These are phyloP conservation scores for Scaptodrosophila latifasciaeformis DNA, from an alignment of 2,888 invertebrate species.

Conservation along the genomic window DNA sequence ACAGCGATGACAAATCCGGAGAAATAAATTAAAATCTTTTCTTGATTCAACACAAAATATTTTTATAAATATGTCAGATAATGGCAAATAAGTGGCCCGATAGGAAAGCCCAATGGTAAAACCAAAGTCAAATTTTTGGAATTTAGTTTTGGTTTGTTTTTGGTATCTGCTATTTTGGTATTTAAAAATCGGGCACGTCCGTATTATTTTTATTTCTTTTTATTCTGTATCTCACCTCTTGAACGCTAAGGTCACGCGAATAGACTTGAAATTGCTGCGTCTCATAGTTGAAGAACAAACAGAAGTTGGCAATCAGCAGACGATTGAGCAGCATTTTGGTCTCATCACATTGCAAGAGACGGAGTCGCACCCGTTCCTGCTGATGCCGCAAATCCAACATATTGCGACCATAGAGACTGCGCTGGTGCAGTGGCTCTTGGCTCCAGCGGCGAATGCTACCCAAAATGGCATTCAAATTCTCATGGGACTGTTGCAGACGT, in stretches of 20 bases:
- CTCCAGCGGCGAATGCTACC: conserved; percentile 83
- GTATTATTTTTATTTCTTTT: no score
- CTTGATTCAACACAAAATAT: no score
- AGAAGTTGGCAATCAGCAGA: conserved; percentile 68
- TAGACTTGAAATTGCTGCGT: conserved; percentile 52
- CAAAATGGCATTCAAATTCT: conserved; percentile 79
- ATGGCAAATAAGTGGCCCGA: no score
- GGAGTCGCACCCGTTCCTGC: conserved; percentile 60
- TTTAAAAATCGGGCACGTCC: no score
- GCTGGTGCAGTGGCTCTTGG: conserved; percentile 83
- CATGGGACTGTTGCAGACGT: conserved; percentile 75
- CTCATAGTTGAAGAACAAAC: conserved; percentile 64
- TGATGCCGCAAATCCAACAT: conserved; percentile 69
- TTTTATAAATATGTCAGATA: no score
- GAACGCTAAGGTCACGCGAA: conserved; percentile 52
- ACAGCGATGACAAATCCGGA: no score
- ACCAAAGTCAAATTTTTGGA: no score
- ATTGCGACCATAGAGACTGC: conserved; percentile 77
- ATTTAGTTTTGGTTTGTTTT: no score
- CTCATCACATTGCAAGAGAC: conserved; percentile 65
- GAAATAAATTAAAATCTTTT: no score
- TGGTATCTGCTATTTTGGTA: no score
- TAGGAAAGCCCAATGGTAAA: no score
- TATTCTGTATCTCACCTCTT: conserved; percentile 60
- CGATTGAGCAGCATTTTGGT: conserved; percentile 65